These are phyloP conservation scores for Melanotaenia pygmaea DNA, from an alignment of 2,797 vertebrate species.

Conservation along the genomic window DNA sequence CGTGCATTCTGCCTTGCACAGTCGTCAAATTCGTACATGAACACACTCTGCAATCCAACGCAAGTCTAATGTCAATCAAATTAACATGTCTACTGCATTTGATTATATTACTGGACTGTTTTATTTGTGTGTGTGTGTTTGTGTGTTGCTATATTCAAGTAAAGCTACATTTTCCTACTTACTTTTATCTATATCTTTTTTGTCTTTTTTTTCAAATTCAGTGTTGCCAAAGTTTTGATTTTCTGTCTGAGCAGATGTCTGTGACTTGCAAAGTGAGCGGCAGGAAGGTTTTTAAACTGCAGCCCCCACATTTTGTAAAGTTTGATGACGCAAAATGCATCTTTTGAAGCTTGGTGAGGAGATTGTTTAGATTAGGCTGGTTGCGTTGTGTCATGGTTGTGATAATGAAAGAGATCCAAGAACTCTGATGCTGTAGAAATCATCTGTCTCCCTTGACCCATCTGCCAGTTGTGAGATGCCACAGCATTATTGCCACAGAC, in stretches of 20 bases:
- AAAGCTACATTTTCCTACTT: too few species aligned
- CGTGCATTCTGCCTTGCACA: too few species aligned
- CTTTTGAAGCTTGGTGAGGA: conserved; percentile 47
- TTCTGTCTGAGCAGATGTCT: background rate
- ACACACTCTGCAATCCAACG: background rate
- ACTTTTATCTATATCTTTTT: too few species aligned
- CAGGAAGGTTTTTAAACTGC: background rate
- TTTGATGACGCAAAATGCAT: conserved; percentile 24
- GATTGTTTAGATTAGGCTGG: conserved; percentile 13
- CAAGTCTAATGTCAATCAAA: background rate
- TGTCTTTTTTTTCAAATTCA: too few species aligned
- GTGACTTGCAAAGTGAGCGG: background rate
- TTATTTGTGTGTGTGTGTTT: too few species aligned
- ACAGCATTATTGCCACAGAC: conserved; percentile 21
- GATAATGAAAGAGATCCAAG: conserved; percentile 76
- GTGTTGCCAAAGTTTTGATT: too few species aligned
- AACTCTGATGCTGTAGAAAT: conserved; percentile 35
- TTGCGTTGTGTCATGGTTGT: conserved; percentile 51
- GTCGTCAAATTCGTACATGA: background rate
- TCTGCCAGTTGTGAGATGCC: conserved; percentile 59
- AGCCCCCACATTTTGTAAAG: conserved; percentile 14
- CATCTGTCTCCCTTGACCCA: conserved; percentile 11
- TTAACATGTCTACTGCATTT: too few species aligned
- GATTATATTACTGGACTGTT: too few species aligned
- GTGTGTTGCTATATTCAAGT: too few species aligned